phyloP scores from a whole-genome alignment of 2,888 invertebrate species.

The Hirtodrosophila alboralis region DNA sequence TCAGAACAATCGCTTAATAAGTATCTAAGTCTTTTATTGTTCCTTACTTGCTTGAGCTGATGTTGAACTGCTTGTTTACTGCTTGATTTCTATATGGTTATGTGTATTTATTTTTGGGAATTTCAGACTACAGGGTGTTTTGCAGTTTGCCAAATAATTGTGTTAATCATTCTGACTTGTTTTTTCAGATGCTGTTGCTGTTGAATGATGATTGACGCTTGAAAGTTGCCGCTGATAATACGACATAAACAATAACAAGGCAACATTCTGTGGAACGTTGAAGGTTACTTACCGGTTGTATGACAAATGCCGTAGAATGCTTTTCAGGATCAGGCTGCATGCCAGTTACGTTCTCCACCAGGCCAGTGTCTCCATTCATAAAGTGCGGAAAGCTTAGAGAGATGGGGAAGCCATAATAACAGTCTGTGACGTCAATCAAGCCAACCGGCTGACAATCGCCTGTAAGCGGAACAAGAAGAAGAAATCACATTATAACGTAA shows the following conservation, averaged over 20 bases:
- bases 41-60: too few relatives aligned
- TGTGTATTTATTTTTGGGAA: too few relatives aligned
- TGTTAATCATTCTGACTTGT: too few relatives aligned
- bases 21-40: too few relatives aligned
- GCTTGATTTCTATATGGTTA: too few relatives aligned
- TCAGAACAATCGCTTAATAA: too few relatives aligned
- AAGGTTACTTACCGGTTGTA: slow-evolving; percentile 88
- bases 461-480: slow-evolving; percentile 59
- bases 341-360: slow-evolving; percentile 89
- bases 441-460: slow-evolving; percentile 90
- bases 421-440: slow-evolving; percentile 92
- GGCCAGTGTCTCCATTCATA: slow-evolving; percentile 88
- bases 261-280: slow-evolving; percentile 13
- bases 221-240: slow-evolving; percentile 50
- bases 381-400: slow-evolving; percentile 95
- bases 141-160: too few relatives aligned
- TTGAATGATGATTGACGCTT: slow-evolving; percentile 44
- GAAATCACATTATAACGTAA: slow-evolving; percentile 6
- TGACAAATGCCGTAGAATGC: slow-evolving; percentile 89
- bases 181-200: slow-evolving; percentile 9
- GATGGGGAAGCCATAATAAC: slow-evolving; percentile 96
- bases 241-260: slow-evolving; percentile 18
- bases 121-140: too few relatives aligned
- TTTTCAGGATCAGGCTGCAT: slow-evolving; percentile 86
- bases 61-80: too few relatives aligned